Evolutionary conservation across 2,113 vertebrate genomes (phyloP), one percentile per base, ranked within the genome.

Genomic region (Heterochromis multidens): DNA sequence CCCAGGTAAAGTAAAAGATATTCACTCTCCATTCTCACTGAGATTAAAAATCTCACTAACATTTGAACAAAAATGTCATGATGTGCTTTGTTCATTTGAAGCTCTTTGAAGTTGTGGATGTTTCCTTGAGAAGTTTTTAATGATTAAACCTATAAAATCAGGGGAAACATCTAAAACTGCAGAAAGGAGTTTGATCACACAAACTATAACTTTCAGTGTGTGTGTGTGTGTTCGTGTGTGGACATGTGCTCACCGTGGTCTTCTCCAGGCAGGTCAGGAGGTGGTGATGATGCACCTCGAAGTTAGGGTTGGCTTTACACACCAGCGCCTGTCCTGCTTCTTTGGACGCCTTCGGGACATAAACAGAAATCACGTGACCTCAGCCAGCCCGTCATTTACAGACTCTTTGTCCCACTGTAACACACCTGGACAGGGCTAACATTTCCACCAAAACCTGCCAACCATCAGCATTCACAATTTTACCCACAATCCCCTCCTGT

Each of bases 231-330:
- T n/a, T 5, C 6, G 9, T 62, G 58, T 60, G 57, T 27, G 57
- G 27, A 23, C 25, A 14, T 31, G 58, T 29, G 57, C 97, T 97
- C 96, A 99, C 99, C 95, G 99, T 99, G 70, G 98, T 98, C 94
- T 98, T 99, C 95, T 99, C 98, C 92, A 99, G 96, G 94, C 99
- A 99, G 95, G 98, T 97, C 89, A 99, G 97, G 76, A 99, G 97
- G 95, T 99, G 98, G 89, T 99, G 97, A 81, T 98, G 98, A 49
- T 99, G 97, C 7, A 96, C 96, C 91, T 98, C 97, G 65, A 99
- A 97, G 90, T 92, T 96, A 56, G 97, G 97, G 93, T 97, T 96
- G 56, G 95, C 89, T 93, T 98, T 98, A 88, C 95, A 96, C 91
- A 98, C 96, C 95, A 99, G 96, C 17, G 96, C 97, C 79, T 97